Evolutionary conservation across 2,113 vertebrate species (phyloP).

Genomic region (Corythaixoides concolor): DNA sequence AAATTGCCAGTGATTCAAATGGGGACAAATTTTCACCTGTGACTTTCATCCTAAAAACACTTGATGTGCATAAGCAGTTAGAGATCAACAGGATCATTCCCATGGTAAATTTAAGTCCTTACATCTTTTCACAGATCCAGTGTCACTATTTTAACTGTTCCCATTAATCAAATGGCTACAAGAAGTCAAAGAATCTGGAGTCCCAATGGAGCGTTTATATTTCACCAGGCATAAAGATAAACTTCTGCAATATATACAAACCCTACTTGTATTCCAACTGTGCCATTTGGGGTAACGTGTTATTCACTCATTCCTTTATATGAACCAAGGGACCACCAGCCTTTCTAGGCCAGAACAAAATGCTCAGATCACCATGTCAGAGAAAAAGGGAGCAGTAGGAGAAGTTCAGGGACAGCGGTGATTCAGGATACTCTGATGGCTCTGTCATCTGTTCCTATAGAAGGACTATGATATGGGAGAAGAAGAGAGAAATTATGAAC

Average conservation of each 20-base stretch:
- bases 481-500: not conserved
- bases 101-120: not conserved
- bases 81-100: not conserved
- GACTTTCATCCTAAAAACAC: not conserved
- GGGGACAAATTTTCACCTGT: not conserved
- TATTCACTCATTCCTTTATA: not conserved
- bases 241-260: not conserved
- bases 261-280: not conserved
- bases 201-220: not conserved
- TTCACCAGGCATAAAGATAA: not conserved
- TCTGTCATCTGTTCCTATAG: not conserved
- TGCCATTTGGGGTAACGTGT: not conserved
- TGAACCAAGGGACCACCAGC: not conserved
- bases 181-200: not conserved
- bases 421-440: not conserved
- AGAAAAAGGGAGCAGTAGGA: not conserved
- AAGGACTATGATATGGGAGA: not conserved
- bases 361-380: not conserved
- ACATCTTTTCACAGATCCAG: not conserved
- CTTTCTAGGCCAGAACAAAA: not conserved
- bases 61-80: not conserved
- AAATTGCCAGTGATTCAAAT: not conserved
- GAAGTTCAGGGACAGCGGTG: not conserved
- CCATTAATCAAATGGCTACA: not conserved
- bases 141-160: not conserved